Evolutionary conservation across 2,113 vertebrate species (phyloP), one percentile per base, ranked within the genome.

Genomic region (Neogale vison): DNA sequence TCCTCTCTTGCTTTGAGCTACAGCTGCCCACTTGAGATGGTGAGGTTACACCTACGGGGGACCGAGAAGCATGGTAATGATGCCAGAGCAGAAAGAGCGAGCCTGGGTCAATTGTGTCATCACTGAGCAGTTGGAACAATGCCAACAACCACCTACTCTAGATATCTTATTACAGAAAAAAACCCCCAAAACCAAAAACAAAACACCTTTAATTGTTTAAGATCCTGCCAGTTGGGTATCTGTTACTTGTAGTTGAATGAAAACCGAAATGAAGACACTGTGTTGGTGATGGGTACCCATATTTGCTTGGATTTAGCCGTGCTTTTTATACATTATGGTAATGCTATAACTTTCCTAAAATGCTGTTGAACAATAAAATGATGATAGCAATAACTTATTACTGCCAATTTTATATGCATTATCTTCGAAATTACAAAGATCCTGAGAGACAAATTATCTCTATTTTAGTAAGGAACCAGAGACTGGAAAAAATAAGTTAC

Each of bases 401-500:
- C 84, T 90, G 52, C 26, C 34, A 55, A 80, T 31, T 80, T 93
- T 74, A 82, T 90, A n/a, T 52, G 29, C 10, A 47, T 86, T 79
- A 82, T 79, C 29, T 69, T 26, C 47, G 24, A 81, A 63, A 36
- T 11, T 65, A 61, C 47, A 92, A 76, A 97, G 39, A 77, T 63
- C 47, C 59, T 87, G 39, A 72, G 74, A 74, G 36, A 74, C 69
- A 88, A 87, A 86, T 29, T 97, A 87, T 97, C 80, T 96, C 98
- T 96, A 95, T 97, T 98, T 97, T 1, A 5, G 88, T 93, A 95
- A 96, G 93, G 92, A 90, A 97, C 82, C 98, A 98, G 98, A 96
- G 47, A 69, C 97, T 95, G 76, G 96, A 98, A 97, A 98, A 98
- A 20, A 90, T 36, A 59, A 93, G 50, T 18, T 45, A 47, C 26